Evolutionary conservation across 2,797 vertebrate genomes (phyloP), one percentile per base, ranked within the genome.

Genomic region (Ataeniobius toweri): DNA sequence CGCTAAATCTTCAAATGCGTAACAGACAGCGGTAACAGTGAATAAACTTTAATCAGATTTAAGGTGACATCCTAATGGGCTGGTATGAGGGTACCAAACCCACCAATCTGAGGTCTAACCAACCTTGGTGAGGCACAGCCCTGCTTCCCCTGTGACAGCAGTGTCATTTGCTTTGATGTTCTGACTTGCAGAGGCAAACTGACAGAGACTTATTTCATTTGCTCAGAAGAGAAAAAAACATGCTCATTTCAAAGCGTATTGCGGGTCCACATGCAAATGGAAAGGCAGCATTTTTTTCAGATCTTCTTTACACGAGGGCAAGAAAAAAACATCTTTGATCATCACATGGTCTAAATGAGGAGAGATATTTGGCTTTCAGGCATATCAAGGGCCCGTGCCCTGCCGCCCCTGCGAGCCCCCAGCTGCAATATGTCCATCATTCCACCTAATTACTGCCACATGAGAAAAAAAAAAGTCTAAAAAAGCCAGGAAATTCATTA

Each of bases 151-250:
- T 81, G 92, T 92, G 93, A 94, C 95, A 87, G 89, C 90, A 70
- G 78, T 86, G 90, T 83, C 93, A 89, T 92, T 89, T 83, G 84
- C 94, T 95, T 95, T 95, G 94, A 95, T 95, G 94, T 95, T 93
- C 80, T 91, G 90, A 93, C 94, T 94, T 84, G 87, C 88, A 87
- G 84, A 78, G 80, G 83, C 81, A 93, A 93, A 94, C 92, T 94
- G 94, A 94, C 93, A 93, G 91, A 91, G 93, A 94, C 92, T 94
- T 93, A 93, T 93, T 95, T 94, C 76, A 91, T 94, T 94, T 94
- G 92, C 93, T 93, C 89, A 73, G 86, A 91, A 94, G 92, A 92
- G 88, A 86, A 94, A 48, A 90, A 94, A 94, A 93, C 92, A 93
- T 84, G 86, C 85, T 91, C 81, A 92, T 94, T 95, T 94, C 92